These are phyloP conservation scores for Okamejei kenojei DNA, from an alignment of 2,797 vertebrate species.

Conservation along the genomic window DNA sequence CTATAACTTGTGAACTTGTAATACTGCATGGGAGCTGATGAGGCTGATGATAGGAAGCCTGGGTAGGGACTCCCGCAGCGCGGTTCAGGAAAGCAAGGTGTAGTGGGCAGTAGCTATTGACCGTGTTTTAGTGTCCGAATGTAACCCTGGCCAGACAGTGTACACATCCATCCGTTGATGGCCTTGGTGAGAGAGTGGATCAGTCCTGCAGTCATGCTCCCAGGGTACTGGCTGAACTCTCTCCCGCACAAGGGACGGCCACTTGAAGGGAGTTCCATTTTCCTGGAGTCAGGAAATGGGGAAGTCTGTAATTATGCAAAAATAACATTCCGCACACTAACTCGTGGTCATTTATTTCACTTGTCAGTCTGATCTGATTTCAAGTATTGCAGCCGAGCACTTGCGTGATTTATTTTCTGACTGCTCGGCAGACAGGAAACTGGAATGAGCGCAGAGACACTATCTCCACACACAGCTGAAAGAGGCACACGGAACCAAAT, in stretches of 20 bases:
- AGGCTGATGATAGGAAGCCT: background rate
- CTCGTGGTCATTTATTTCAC: background rate
- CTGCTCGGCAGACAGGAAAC: slow-evolving; percentile 18
- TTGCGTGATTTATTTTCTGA: background rate
- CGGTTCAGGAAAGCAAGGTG: background rate
- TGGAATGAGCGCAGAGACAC: background rate
- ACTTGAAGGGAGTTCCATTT: background rate
- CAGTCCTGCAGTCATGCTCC: background rate
- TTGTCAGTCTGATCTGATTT: background rate
- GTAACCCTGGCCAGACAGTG: background rate
- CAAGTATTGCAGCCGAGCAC: background rate
- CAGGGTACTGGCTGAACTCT: background rate
- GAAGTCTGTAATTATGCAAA: background rate
- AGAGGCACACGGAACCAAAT: background rate
- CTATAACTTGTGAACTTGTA: too few species aligned
- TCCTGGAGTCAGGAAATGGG: background rate
- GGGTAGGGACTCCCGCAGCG: background rate
- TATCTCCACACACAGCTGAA: background rate
- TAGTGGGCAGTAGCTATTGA: background rate
- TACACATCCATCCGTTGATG: too few species aligned
- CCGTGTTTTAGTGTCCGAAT: background rate
- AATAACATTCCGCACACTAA: background rate
- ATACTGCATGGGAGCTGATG: background rate
- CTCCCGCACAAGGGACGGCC: background rate
- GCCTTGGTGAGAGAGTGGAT: background rate